Percentiles rank a stretch among this genome's conserved stretches.
phyloP scores from a whole-genome alignment of 2,113 vertebrate species.

The Cyprinodon tularosa region DNA sequence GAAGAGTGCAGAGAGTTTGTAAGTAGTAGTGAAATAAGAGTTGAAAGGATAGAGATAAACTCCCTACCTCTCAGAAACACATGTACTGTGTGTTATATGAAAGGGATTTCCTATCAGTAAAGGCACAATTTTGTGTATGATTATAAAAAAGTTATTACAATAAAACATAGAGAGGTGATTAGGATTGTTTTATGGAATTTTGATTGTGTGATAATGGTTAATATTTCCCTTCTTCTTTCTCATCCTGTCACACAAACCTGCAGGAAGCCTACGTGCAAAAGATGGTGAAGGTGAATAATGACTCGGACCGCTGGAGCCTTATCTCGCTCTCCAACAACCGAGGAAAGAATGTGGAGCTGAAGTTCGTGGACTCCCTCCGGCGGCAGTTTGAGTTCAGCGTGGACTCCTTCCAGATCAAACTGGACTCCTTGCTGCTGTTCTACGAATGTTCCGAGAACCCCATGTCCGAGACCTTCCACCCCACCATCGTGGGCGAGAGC shows the following conservation, averaged over 20 bases:
- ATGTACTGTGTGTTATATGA: constrained; percentile 8
- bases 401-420: constrained; percentile 98
- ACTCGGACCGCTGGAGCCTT: constrained; percentile 98
- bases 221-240: not conserved
- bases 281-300: constrained; percentile 99
- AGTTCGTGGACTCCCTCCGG: constrained; percentile 97
- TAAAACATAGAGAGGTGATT: not conserved
- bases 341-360: constrained; percentile 98
- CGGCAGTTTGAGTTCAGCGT: constrained; percentile 99
- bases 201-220: not conserved
- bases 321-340: constrained; percentile 99
- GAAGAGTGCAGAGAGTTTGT: constrained; percentile 57
- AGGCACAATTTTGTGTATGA: not conserved
- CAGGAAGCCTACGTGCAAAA: constrained; percentile 99
- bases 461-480: constrained; percentile 97
- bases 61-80: not conserved
- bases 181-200: not conserved
- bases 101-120: constrained; percentile 57
- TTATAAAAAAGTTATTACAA: not conserved
- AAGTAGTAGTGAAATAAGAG: constrained; percentile 58
- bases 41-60: constrained; percentile 79
- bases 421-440: constrained; percentile 98
- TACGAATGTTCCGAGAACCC: constrained; percentile 98
- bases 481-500: constrained; percentile 95
- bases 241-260: constrained; percentile 2